Evolutionary conservation across 2,797 vertebrate species (phyloP).

Genomic region (Bucorvus abyssinicus): DNA sequence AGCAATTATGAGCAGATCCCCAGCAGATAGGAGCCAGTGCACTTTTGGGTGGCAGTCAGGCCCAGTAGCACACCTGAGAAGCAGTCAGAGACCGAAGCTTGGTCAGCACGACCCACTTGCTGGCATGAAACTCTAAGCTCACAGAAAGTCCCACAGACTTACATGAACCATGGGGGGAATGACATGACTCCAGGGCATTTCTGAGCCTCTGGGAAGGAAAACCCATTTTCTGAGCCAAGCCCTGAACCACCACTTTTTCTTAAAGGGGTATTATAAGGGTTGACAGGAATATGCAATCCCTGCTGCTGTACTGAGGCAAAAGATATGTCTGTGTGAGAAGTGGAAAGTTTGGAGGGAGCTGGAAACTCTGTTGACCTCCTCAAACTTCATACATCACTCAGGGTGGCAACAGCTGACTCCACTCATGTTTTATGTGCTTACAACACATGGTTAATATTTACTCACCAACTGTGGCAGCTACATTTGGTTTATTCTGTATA

Average conservation of each 20-base stretch:
- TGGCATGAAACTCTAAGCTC: background rate
- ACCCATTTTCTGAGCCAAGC: background rate
- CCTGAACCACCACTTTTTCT: background rate
- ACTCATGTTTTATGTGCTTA: background rate
- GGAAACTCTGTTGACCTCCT: background rate
- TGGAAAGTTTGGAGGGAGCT: background rate
- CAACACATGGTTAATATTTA: background rate
- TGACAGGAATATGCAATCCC: background rate
- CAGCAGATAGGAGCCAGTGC: background rate
- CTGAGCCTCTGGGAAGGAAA: background rate
- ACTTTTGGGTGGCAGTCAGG: background rate
- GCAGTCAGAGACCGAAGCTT: background rate
- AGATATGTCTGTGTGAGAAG: background rate
- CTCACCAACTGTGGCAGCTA: background rate
- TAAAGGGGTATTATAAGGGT: background rate
- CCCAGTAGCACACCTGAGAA: background rate
- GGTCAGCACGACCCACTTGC: background rate
- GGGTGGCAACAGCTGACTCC: conserved; percentile 16
- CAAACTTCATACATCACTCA: background rate
- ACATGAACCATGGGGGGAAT: background rate
- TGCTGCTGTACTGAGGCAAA: background rate
- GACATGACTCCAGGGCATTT: background rate
- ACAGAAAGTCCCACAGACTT: background rate
- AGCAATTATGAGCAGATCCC: background rate
- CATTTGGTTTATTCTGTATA: conserved; percentile 16